These are phyloP conservation scores for Cephalopachus bancanus DNA, from an alignment of 2,797 vertebrate species.

Conservation along the genomic window DNA sequence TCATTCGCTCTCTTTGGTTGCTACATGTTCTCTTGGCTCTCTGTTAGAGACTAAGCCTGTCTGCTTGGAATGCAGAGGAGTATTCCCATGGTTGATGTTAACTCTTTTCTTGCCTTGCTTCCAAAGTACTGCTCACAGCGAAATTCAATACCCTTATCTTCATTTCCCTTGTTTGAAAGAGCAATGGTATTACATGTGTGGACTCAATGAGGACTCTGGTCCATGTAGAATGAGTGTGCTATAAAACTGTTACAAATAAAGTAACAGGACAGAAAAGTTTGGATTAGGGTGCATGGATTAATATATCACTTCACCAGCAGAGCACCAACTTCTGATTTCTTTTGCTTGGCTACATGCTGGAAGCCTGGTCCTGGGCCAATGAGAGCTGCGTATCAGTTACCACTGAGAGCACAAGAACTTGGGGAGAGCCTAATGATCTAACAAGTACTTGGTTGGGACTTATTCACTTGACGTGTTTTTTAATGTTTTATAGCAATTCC, in stretches of 20 bases:
- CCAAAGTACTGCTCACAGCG: neutral
- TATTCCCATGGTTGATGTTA: neutral
- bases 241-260: neutral
- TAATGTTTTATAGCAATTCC: neutral
- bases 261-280: neutral
- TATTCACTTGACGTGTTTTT: neutral
- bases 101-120: neutral
- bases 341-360: slow-evolving; percentile 13
- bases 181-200: neutral
- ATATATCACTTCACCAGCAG: neutral
- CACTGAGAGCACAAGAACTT: neutral
- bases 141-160: neutral
- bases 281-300: neutral
- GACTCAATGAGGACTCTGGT: neutral
- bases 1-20: neutral
- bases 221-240: neutral
- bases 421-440: neutral
- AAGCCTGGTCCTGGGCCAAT: neutral
- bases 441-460: neutral
- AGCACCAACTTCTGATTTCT: neutral
- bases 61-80: neutral
- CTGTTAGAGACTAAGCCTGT: neutral
- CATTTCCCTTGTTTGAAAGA: neutral
- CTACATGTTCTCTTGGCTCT: neutral
- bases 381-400: neutral